Conservation (phyloP, 1,140 invertebrate species). For the Hyles euphorbiae region DNA sequence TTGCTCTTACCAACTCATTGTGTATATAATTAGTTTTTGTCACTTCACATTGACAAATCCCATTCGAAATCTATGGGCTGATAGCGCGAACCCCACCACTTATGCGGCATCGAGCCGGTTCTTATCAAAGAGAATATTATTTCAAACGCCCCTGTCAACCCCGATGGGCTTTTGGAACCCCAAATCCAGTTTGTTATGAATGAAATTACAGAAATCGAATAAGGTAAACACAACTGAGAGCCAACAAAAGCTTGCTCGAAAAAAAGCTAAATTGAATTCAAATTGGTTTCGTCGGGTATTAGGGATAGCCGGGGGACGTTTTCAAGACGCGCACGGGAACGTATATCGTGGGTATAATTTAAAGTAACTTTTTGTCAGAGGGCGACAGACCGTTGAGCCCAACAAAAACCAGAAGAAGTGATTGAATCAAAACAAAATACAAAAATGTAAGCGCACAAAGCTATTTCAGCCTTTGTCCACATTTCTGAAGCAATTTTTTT, state of each 20-base stretch:
- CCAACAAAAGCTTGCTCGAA: constrained; percentile 72
- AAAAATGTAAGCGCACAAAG: constrained; percentile 13
- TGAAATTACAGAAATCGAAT: constrained; percentile 76
- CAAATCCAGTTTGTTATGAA: constrained; percentile 75
- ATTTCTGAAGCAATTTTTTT: no score
- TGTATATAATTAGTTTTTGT: constrained; percentile 73
- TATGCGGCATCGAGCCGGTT: constrained; percentile 56
- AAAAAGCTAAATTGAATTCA: constrained; percentile 75
- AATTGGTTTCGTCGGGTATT: constrained; percentile 73
- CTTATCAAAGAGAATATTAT: constrained; percentile 75
- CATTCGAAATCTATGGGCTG: constrained; percentile 42
- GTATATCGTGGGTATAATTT: constrained; percentile 57
- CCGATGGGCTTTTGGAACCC: constrained; percentile 66
- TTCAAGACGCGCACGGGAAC: constrained; percentile 52
- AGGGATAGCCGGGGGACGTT: constrained; percentile 66
- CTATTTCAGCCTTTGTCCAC: neutral
- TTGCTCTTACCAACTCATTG: constrained; percentile 52
- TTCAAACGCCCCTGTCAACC: constrained; percentile 73
- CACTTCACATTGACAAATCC: constrained; percentile 72
- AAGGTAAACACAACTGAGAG: constrained; percentile 74
- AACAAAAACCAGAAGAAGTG: constrained; percentile 45
- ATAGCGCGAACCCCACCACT: constrained; percentile 58
- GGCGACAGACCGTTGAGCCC: constrained; percentile 40
- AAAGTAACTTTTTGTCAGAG: constrained; percentile 60
- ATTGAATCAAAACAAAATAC: constrained; percentile 48